These are phyloP conservation scores for Flexamia atlantica DNA, from an alignment of 2,888 invertebrate species.

Conservation along the genomic window DNA sequence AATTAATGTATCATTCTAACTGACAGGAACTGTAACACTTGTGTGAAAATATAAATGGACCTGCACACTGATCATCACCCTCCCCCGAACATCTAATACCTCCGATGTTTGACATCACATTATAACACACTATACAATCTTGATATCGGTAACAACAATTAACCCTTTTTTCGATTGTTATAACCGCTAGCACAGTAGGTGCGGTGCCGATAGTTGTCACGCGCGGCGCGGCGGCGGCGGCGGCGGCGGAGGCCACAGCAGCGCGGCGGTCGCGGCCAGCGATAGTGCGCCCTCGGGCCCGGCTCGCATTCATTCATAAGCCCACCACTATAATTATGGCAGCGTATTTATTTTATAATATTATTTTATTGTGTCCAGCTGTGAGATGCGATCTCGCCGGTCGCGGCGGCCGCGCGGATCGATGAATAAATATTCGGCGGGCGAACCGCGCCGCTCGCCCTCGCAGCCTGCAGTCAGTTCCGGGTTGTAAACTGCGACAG, in stretches of 20 bases:
- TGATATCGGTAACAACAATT: no score
- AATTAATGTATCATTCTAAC: no score
- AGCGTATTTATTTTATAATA: conserved; percentile 62
- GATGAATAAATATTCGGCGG: conserved; percentile 52
- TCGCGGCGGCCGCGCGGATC: conserved; percentile 15
- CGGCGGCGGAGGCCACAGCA: background rate
- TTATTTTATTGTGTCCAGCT: conserved; percentile 61
- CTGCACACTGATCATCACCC: no score
- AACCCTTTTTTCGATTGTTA: no score
- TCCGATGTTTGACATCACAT: no score
- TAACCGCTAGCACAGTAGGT: no score
- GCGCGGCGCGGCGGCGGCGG: background rate
- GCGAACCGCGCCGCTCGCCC: background rate
- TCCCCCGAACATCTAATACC: no score
- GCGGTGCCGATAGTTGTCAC: background rate
- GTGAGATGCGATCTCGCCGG: conserved; percentile 53
- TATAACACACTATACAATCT: no score
- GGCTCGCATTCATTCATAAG: conserved; percentile 52
- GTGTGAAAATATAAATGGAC: no score
- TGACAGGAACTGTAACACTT: no score
- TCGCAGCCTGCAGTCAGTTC: background rate
- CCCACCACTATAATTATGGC: conserved; percentile 60
- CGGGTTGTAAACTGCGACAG: no score
- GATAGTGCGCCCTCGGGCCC: conserved; percentile 40
- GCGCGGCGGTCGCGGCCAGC: background rate